phyloP scores from a whole-genome alignment of 2,113 vertebrate species.

The Myocastor coypus region DNA sequence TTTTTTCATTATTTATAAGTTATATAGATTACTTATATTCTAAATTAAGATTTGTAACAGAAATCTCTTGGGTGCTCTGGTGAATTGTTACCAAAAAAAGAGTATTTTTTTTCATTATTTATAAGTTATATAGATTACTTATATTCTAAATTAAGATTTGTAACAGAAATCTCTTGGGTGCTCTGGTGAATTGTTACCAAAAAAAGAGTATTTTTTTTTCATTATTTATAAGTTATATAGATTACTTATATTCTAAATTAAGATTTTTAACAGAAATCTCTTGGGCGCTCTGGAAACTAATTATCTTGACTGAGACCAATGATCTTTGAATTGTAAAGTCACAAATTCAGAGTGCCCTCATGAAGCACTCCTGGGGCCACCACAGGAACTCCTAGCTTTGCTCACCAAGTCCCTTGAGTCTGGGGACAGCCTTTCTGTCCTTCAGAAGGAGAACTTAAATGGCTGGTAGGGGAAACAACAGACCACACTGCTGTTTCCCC shows the following conservation, averaged over 20 bases:
- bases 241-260: conserved; percentile 20
- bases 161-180: not conserved
- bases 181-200: conserved; percentile 1
- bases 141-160: conserved; percentile 30
- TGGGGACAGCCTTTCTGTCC: not conserved
- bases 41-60: not conserved
- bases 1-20: not conserved
- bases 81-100: not conserved
- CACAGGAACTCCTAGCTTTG: not conserved
- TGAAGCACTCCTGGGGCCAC: not conserved
- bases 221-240: conserved; percentile 6
- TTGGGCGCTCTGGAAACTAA: not conserved
- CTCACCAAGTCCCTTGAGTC: not conserved
- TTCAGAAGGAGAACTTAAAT: fast-evolving
- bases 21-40: not conserved
- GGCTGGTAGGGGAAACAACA: not conserved
- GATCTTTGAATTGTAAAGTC: not conserved
- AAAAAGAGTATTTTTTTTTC: not conserved
- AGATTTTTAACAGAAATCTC: not conserved
- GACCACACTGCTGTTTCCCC: not conserved
- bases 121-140: not conserved
- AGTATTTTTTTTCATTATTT: not conserved
- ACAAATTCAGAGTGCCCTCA: not conserved
- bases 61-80: not conserved
- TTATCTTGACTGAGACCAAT: not conserved